Evolutionary conservation across 2,113 vertebrate genomes (phyloP), one percentile per base, ranked within the genome.

Genomic region (Siphamia tubifer): DNA sequence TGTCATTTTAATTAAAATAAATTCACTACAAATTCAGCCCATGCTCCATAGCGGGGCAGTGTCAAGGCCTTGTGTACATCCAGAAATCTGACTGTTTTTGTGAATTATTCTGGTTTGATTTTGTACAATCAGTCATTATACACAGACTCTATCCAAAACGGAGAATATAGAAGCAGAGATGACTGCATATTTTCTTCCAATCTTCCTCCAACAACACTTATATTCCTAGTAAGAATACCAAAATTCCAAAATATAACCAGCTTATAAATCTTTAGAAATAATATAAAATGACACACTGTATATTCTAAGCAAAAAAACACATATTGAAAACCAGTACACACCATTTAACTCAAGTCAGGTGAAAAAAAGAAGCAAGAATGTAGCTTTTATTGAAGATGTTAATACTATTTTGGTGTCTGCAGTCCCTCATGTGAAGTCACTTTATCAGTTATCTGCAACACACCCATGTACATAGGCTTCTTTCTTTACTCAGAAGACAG

Each of bases 361-460:
- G 82, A 73, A 44, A 39, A 35, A 30, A 30, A 51, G 23, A 27
- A 9, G 11, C 17, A 40, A 57, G 60, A 49, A 23, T 47, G 51
- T 12, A 67, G 27, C 16, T 17, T 43, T 51, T 48, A 57, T 64
- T 85, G 68, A 17, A 8, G 43, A 32, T 38, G 12, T 21, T 63
- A 8, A 54, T 6, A 38, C 28, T 25, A 44, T 60, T 64, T 68
- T 9, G 40, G 5, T 11, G 39, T 15, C 39, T 47, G 28, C 61
- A 40, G 73, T n/a, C 23, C 20, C 53, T 86, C 78, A 81, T 61
- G 70, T 86, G 81, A 81, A 74, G 54, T 54, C 71, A 81, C 39
- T 82, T 80, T 24, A 49, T 52, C 45, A 16, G 36, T 82, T 74
- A 55, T 34, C 16, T 2, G 39, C 13, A 39, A 36, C 6, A 27